Conservation (phyloP, 2,797 vertebrate species). For the Naso thynnoides region DNA sequence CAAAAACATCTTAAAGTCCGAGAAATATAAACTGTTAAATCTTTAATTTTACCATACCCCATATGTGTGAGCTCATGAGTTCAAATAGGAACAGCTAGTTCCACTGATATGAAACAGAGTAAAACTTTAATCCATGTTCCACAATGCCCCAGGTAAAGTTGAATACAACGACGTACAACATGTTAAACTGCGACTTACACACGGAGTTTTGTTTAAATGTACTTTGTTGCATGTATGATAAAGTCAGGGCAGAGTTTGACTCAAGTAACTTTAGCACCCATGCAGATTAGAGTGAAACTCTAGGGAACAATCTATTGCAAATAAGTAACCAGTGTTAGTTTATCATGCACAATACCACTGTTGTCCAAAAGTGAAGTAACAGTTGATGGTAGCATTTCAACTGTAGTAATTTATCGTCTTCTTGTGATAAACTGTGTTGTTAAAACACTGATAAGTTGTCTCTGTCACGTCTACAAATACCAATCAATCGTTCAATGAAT, state of each 20-base stretch:
- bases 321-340: too few species aligned
- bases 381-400: constrained; percentile 2
- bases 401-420: not conserved
- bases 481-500: constrained; percentile 13
- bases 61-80: not conserved
- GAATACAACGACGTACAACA: not conserved
- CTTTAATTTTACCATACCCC: not conserved
- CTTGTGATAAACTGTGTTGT: not conserved
- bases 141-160: not conserved
- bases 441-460: constrained; percentile 9
- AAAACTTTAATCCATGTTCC: not conserved
- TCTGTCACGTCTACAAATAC: constrained; percentile 20
- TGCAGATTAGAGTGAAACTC: not conserved
- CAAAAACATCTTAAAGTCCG: not conserved
- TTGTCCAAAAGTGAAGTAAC: not conserved
- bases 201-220: not conserved
- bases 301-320: not conserved
- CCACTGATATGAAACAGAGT: not conserved
- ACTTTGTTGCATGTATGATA: not conserved
- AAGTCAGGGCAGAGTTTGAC: not conserved
- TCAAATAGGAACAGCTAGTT: not conserved
- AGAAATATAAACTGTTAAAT: rapidly evolving
- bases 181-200: too few species aligned
- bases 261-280: not conserved
- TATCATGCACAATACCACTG: rapidly evolving